Conservation (phyloP, 2,113 vertebrate species). For the Ursus arctos region DNA sequence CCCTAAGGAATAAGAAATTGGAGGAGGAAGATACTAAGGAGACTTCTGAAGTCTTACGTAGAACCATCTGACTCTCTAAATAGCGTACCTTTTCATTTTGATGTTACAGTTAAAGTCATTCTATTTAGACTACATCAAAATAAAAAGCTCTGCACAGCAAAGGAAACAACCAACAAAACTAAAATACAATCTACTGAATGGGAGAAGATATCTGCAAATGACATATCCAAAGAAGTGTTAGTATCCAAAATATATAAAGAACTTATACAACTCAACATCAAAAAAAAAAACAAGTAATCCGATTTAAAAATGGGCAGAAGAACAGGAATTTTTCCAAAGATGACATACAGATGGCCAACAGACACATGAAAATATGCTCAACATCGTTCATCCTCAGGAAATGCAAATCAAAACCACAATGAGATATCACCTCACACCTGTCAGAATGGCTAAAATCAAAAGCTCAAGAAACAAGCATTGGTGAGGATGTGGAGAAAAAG, state of each 20-base stretch:
- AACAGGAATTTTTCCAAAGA: background rate
- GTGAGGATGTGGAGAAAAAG: background rate
- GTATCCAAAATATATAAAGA: background rate
- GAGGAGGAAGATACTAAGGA: background rate
- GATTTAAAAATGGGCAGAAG: background rate
- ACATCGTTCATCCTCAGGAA: background rate
- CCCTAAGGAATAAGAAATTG: background rate
- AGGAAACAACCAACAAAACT: background rate
- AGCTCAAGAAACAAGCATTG: background rate
- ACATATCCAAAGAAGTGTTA: background rate
- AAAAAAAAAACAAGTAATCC: background rate
- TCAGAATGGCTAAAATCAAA: background rate
- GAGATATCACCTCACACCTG: background rate
- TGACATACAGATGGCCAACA: background rate
- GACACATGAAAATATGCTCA: background rate
- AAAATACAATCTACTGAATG: background rate
- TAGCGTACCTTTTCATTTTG: background rate
- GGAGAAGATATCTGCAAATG: background rate
- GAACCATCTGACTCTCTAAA: conserved; percentile 12
- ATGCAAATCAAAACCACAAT: background rate
- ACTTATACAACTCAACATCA: background rate
- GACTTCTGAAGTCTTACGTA: background rate
- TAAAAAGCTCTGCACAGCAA: background rate
- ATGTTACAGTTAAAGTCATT: background rate
- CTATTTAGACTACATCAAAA: background rate